Evolutionary conservation across 2,888 invertebrate species (phyloP).

Genomic region (Calliscelio sp.): DNA sequence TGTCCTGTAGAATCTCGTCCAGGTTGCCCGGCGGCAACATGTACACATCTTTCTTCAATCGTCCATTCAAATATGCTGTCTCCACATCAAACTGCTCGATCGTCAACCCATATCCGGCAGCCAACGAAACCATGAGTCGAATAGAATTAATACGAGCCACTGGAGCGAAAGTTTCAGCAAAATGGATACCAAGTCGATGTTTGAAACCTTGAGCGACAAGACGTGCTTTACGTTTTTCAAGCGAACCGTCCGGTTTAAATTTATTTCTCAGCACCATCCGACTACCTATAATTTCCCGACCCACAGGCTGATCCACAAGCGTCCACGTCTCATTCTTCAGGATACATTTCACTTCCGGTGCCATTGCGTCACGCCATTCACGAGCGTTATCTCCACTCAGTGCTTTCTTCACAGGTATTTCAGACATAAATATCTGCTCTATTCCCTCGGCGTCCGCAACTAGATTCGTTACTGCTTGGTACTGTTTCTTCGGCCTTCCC

Average conservation of each 20-base stretch:
- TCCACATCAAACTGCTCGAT: conserved; percentile 72
- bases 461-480: not conserved
- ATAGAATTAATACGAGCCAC: conserved; percentile 56
- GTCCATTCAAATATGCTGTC: conserved; percentile 75
- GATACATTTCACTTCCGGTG: conserved; percentile 64
- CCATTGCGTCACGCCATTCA: conserved; percentile 72
- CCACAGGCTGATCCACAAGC: conserved; percentile 54
- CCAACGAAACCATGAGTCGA: conserved; percentile 57
- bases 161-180: conserved; percentile 54
- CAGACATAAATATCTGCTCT: conserved; percentile 16
- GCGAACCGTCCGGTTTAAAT: not conserved
- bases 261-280: conserved; percentile 10
- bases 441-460: not conserved
- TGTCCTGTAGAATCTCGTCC: conserved; percentile 11
- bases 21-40: conserved; percentile 65
- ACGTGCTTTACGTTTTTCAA: conserved; percentile 7
- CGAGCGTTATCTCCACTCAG: conserved; percentile 42
- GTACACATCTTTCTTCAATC: conserved; percentile 28
- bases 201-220: conserved; percentile 39
- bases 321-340: conserved; percentile 75
- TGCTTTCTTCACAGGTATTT: conserved; percentile 36
- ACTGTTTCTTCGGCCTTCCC: conserved; percentile 46
- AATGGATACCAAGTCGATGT: conserved; percentile 64
- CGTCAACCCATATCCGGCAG: conserved; percentile 58
- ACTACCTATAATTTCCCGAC: conserved; percentile 42